Percentiles rank a stretch among this genome's conserved stretches.
phyloP scores from a whole-genome alignment of 2,888 invertebrate genomes.

The Parnassius smintheus region DNA sequence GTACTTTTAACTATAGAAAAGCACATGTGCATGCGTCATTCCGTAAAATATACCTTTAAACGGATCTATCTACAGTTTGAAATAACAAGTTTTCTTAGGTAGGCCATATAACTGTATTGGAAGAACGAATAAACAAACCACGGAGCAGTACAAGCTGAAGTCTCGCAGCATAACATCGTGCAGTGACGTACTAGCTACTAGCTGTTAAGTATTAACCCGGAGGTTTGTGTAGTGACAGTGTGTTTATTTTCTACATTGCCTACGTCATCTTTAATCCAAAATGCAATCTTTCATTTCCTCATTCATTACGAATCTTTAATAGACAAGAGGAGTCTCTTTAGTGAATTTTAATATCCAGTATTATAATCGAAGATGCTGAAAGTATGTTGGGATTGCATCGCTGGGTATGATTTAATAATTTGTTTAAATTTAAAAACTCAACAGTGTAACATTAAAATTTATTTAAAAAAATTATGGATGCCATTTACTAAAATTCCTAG shows the following conservation, averaged over 20 bases:
- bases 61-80: background rate
- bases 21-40: background rate
- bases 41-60: background rate
- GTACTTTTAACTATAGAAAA: no score
- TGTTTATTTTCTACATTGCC: conserved; percentile 74
- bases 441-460: background rate
- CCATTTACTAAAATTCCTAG: conserved; percentile 15
- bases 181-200: conserved; percentile 44
- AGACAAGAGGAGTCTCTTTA: conserved; percentile 16
- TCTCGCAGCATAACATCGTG: conserved; percentile 41
- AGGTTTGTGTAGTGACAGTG: conserved; percentile 52
- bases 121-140: conserved; percentile 20
- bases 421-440: conserved; percentile 1
- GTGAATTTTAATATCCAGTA: conserved; percentile 27
- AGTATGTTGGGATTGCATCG: conserved; percentile 70
- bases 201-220: conserved; percentile 38
- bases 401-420: conserved; percentile 53
- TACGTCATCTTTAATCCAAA: conserved; percentile 61
- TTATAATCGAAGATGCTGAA: conserved; percentile 60
- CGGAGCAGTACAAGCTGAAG: conserved; percentile 37
- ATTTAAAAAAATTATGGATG: background rate
- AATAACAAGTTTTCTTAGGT: conserved; percentile 18
- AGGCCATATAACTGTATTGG: conserved; percentile 18
- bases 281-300: conserved; percentile 32
- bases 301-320: conserved; percentile 41